Evolutionary conservation across 2,113 vertebrate species (phyloP), one percentile per base, ranked within the genome.

Genomic region (Lathamus discolor): DNA sequence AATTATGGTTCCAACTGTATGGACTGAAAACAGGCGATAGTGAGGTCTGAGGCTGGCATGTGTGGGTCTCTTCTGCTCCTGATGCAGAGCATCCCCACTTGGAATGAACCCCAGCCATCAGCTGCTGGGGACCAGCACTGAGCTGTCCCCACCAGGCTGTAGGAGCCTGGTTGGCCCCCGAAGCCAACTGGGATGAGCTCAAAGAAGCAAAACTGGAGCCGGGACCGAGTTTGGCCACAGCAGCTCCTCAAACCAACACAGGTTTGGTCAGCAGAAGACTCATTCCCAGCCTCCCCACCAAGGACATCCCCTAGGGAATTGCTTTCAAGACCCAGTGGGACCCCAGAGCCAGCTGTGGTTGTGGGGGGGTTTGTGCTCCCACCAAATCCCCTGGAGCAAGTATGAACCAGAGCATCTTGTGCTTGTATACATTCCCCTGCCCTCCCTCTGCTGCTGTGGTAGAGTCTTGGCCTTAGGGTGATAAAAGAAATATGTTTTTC

Each of bases 401-500:
- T 13, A 5, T 18, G n/a, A 80, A 67, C 19, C 88, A 83, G 83
- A 92, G 82, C 90, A 80, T 66, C 88, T 35, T 3, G 1, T 5
- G 3, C 59, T 62, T 24, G 52, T 39, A 2, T 3, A 25, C 27
- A 3, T 82, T 90, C 27, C 55, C 31, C 51, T 78, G 66, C 77
- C 27, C 48, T 88, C 61, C 52, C 5, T 4, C 46, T 24, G 69
- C 55, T 85, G 92, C 92, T 83, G 37, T 79, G 83, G 78, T 39
- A 63, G 79, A 91, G 82, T 33, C 76, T 48, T 90, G 90, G 89
- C 95, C 93, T 81, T 72, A 2, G 88, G 94, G 88, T 92, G 92
- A 96, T 86, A 94, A 96, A 94, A 81, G 37, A 35, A 87, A 46
- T 62, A 3, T 96, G 96, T 96, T 97, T 97, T 97, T 95, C 91